Evolutionary conservation across 2,113 vertebrate species (phyloP).

Genomic region (Myotis lucifugus): DNA sequence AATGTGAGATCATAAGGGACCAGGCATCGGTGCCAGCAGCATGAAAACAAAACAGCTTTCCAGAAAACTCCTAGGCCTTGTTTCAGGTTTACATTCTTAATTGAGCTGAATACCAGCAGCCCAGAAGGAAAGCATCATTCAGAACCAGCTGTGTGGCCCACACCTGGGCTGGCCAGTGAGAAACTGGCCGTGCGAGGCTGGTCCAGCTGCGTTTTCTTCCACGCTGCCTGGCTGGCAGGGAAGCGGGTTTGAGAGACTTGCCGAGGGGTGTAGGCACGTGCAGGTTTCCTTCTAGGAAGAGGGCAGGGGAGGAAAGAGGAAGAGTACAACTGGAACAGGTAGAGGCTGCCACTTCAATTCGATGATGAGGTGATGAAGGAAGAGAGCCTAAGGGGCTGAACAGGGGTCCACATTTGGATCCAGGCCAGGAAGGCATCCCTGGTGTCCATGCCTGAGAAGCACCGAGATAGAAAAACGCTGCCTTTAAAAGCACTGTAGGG

Average conservation of each 20-base stretch:
- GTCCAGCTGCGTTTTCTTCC: not conserved
- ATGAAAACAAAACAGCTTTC: conserved; percentile 41
- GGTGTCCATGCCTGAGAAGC: not conserved
- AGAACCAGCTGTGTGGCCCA: not conserved
- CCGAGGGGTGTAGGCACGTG: not conserved
- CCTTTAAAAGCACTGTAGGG: not conserved
- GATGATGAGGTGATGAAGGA: not conserved
- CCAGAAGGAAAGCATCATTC: not conserved
- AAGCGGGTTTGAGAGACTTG: not conserved
- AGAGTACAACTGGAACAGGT: not conserved
- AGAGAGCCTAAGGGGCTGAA: not conserved
- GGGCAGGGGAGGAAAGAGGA: not conserved
- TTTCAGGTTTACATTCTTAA: conserved; percentile 24
- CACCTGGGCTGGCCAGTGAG: not conserved
- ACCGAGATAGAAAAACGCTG: not conserved
- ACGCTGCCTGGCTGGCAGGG: not conserved
- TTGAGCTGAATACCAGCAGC: not conserved
- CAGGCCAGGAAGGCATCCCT: not conserved
- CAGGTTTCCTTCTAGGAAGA: not conserved
- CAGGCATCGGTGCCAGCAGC: not conserved
- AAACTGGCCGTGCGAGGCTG: not conserved
- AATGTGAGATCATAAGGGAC: not conserved
- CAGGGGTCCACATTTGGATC: not conserved
- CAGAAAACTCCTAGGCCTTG: conserved; percentile 2
- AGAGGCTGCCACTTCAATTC: not conserved